Evolutionary conservation across 2,888 invertebrate species (phyloP), one percentile per base, ranked within the genome.

Genomic region (Cyrtodaria siliqua): DNA sequence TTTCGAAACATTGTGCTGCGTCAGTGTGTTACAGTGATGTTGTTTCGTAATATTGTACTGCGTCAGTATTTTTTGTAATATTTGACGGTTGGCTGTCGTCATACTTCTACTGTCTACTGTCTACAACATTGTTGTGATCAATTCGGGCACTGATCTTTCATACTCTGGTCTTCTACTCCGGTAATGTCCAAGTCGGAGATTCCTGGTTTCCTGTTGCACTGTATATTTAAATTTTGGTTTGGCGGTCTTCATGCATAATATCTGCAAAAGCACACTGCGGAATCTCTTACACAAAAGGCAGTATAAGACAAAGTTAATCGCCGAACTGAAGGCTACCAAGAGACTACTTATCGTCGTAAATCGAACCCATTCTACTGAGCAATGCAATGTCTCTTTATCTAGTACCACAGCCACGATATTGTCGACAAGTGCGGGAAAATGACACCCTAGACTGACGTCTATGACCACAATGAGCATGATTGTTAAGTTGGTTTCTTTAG

Each of bases 391-490:
- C 3, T 71, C 59, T 4, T 68, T 59, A 6, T 85, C 86, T 33
- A 90, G 78, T 16, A 89, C 85, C 4, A 90, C 89, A 67, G 87
- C 85, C 38, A 90, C 81, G 44, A 92, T 90, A 72, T 92, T 92
- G 86, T 92, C 92, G 9, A 90, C 84, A 26, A 92, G 89, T 14
- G 91, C 88, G 12, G 91, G 91, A 50, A 92, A 79, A 94, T 98
- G 98, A 94, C 98, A 97, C 63, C 97, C 94, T 92, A 98, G 96
- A 94, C 98, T 98, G 1, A 98, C 98, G 50, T 97, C 95, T 61
- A 98, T 98, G n/a, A 99, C 98, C 87, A 97, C 97, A 60, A 98
- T 95, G 76, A 99, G 94, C 98, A 99, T 98, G 63, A 97, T 97
- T 20, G 98, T 98, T 76, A 98, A 94, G n/a, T 97, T 97, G 81